Base-by-base conservation (phyloP, 2,888 invertebrate species). In the Augiades crinisus region DNA sequence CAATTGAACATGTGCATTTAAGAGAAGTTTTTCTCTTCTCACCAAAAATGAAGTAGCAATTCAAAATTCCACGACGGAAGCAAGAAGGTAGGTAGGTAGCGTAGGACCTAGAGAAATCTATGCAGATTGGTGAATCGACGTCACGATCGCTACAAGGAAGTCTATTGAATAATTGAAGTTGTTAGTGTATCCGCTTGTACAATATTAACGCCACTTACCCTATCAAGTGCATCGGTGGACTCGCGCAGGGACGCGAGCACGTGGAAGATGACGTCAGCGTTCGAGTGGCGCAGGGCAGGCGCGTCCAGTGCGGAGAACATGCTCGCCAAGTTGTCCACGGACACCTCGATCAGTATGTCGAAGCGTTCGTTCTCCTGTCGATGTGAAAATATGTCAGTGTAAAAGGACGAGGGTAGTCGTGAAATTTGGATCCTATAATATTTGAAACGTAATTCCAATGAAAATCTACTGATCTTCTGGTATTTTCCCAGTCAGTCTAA, bases 241-340 rank as follows among this genome's bases (percentile, higher is more conserved):
- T 93, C 91, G 40, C 93, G 91, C 56, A 92, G 81, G 0, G 91
- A 91, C 0, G 91, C 90, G 8, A 95, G 70, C 68, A 95, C 91
- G 56, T 93, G 90, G 58, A 93, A 90, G 3, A 94, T 91, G 31
- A 94, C 92, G 1, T 92, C 91, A 0, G 92, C 91, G 0, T 92
- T 90, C 30, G 90, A 90, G 53, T 74, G 75, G 2, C 90, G 88
- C 1, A 93, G 84, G 2, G 89, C 68, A 0, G 92, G 92, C 33
- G 92, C 65, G 19, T 91, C 77, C 52, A 95, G 69, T 0, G 91
- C 81, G 4, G 75, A 63, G 60, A 94, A 93, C 47, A 95, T 78
- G 0, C 77, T 72, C n/a, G 91, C 91, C 13, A 95, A 78, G 57
- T 91, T 91, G 36, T 90, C 91, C 43, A 92, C 67, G 0, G 93